A percentile compares a stretch with the other conserved stretches of the same genome.
Evolutionary conservation across 2,797 vertebrate genomes (phyloP).

Genomic region (Acrossocheilus fasciatus): DNA sequence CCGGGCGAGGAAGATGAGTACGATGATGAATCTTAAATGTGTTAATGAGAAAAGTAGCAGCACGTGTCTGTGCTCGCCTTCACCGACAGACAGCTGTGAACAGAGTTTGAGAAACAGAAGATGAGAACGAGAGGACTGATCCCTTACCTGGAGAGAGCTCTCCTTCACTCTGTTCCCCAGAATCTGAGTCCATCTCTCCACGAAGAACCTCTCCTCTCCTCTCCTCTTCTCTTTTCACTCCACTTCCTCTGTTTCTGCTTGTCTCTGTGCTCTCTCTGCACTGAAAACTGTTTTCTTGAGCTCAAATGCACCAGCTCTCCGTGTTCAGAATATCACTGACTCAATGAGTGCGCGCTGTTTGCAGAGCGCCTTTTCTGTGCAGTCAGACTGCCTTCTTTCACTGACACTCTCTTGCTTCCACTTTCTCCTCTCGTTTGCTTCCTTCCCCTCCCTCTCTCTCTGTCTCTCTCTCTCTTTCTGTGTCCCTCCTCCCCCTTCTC

Average conservation of each 20-base stretch:
- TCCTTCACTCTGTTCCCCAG: constrained; percentile 95
- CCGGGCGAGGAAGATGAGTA: background rate
- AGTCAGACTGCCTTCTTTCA: constrained; percentile 46
- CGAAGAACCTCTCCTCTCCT: constrained; percentile 63
- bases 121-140: background rate
- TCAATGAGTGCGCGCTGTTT: constrained; percentile 66
- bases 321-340: constrained; percentile 71
- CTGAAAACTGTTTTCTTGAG: constrained; percentile 67
- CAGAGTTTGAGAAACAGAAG: constrained; percentile 1
- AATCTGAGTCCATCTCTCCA: constrained; percentile 93
- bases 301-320: constrained; percentile 70
- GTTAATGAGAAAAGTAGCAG: constrained; percentile 69
- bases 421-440: constrained; percentile 19
- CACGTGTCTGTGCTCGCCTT: constrained; percentile 73
- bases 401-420: constrained; percentile 37
- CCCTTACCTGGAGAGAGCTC: constrained; percentile 89
- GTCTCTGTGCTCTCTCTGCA: constrained; percentile 18
- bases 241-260: constrained; percentile 31
- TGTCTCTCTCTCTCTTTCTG: background rate
- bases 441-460: constrained; percentile 8
- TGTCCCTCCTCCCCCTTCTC: constrained; percentile 46
- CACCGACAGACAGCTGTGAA: constrained; percentile 1
- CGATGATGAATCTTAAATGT: constrained; percentile 58
- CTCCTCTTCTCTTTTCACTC: constrained; percentile 54
- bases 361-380: constrained; percentile 65